Base-by-base conservation (phyloP, 2,797 vertebrate genomes). In the Spondyliosoma cantharus region DNA sequence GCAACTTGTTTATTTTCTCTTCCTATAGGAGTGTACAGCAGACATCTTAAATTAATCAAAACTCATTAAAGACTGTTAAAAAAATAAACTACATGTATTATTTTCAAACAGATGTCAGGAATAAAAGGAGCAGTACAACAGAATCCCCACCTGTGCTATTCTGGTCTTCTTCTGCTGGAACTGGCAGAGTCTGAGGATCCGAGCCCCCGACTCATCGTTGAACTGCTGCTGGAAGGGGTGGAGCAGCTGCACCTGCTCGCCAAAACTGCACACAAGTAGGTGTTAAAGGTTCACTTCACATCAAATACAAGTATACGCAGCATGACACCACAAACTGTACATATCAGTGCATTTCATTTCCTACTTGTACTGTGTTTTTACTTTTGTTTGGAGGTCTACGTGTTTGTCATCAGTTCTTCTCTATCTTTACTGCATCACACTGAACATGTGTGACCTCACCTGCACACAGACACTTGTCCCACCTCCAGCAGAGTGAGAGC, bases 161-260 rank as follows among this genome's bases (percentile, higher is more conserved):
- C 95, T 96, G 65, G 98, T 99, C 93, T 99, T 99, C 94, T 97
- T 99, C 91, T 99, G 98, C 57, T 99, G 96, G 91, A 99, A 99
- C 93, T 96, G 97, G 93, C 98, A 99, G 24, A 97, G 96, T 19
- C 95, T 90, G 59, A 99, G 85, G 77, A 99, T 97, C 77, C 95
- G 95, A 46, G 97, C 95, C 29, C 98, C 98, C 0, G 97, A 97
- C 77, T 96, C 95, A 24, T 99, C 96, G 77, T 81, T 97, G 82
- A 99, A 99, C 90, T 96, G 97, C 80, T 99, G 96, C 0, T 98
- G 96, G 93, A 99, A 99, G 0, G 98, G 98, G 80, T 99, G 98
- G 73, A 99, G 95, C 58, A 99, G 94, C 88, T 96, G 97, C 79
- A 97, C 95, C 1, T 95, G 96, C 84, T 99, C 97, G n/a, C 98